phyloP scores from a whole-genome alignment of 1,140 invertebrate genomes.

The Trichomalopsis sarcophagae region DNA sequence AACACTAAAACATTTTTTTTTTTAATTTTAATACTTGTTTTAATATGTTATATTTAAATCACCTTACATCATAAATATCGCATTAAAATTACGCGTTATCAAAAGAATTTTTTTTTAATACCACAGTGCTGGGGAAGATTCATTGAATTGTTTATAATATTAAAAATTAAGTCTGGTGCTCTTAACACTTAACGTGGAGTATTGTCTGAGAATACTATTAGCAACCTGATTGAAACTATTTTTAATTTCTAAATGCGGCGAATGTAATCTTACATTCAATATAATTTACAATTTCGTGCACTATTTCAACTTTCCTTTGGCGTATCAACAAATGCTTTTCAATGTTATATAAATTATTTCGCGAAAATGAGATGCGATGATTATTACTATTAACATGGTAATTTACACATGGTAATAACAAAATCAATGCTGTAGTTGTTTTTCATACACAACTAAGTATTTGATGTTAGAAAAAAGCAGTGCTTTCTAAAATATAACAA shows the following conservation, averaged over 20 bases:
- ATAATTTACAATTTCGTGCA: too few species aligned
- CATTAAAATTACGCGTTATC: neutral
- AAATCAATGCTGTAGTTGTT: conserved; percentile 6
- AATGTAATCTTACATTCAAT: too few species aligned
- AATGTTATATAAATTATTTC: conserved; percentile 31
- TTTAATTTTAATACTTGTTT: conserved; percentile 1
- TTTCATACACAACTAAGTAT: neutral
- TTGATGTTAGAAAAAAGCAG: conserved; percentile 16
- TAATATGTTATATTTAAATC: neutral
- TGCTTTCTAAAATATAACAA: conserved; percentile 42
- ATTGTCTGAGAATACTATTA: conserved; percentile 38
- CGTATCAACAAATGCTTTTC: neutral
- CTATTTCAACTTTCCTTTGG: too few species aligned
- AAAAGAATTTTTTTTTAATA: conserved; percentile 1
- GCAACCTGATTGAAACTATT: conserved; percentile 15
- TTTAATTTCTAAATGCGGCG: neutral
- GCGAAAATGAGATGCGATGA: conserved; percentile 31
- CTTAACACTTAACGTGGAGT: neutral
- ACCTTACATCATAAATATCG: conserved; percentile 31
- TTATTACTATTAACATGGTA: neutral
- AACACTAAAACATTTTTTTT: too few species aligned
- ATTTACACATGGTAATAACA: neutral
- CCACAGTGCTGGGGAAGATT: too few species aligned
- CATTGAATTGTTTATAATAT: neutral
- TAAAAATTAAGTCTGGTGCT: conserved; percentile 7